A percentile compares a stretch with the other conserved stretches of the same genome.
These are phyloP conservation scores for Jaculus jaculus DNA, from an alignment of 2,113 vertebrate species.

Conservation along the genomic window DNA sequence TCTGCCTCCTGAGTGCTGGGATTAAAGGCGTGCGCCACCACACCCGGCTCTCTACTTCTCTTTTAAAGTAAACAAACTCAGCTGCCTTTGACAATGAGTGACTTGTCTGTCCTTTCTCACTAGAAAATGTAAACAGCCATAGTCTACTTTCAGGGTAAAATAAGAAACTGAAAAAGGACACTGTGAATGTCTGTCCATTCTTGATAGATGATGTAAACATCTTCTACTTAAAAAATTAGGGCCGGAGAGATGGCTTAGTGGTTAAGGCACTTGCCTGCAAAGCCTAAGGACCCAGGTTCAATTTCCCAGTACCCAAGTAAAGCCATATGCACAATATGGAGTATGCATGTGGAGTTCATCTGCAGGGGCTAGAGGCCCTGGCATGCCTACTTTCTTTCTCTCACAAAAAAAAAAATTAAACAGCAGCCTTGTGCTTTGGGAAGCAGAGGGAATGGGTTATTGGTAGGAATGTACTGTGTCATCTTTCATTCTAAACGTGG, in stretches of 20 bases:
- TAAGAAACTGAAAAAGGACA: not conserved
- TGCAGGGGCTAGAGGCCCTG: too few species aligned
- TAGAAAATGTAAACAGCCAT: not conserved
- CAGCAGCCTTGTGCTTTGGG: not conserved
- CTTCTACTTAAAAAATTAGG: not conserved
- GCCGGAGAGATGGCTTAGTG: too few species aligned
- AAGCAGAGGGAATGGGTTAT: not conserved
- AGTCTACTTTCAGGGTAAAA: not conserved
- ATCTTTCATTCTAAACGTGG: not conserved
- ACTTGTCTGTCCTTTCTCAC: not conserved
- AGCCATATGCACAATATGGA: too few species aligned
- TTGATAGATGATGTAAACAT: not conserved
- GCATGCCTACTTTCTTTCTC: too few species aligned
- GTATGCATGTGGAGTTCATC: too few species aligned
- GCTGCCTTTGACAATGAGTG: not conserved
- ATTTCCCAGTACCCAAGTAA: too few species aligned
- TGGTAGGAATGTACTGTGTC: not conserved
- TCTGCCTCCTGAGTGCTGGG: too few species aligned
- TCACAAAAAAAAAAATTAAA: constrained; percentile 26
- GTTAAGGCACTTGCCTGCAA: too few species aligned
- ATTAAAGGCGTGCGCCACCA: too few species aligned
- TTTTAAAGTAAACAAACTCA: not conserved
- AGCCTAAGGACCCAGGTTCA: too few species aligned
- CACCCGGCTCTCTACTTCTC: too few species aligned
- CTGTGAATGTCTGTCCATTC: not conserved